Percentiles rank a stretch among this genome's conserved stretches.
Evolutionary conservation across 2,888 invertebrate genomes (phyloP).

Genomic region (Strigamia transsilvanica): DNA sequence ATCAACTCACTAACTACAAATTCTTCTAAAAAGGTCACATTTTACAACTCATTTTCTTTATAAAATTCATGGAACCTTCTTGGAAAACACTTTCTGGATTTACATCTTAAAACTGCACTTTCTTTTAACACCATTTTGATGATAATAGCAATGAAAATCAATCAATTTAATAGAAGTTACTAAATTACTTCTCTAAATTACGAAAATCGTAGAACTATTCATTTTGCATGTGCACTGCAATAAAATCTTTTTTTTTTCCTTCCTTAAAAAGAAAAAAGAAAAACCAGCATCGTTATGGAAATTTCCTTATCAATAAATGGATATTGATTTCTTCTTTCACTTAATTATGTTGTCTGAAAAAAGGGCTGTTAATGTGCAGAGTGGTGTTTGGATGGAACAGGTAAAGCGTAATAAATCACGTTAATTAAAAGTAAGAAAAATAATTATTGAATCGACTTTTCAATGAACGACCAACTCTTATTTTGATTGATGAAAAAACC

Average conservation of each 20-base stretch:
- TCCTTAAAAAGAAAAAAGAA: neutral
- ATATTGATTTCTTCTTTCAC: conserved; percentile 24
- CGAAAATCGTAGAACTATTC: neutral
- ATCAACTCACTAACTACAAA: too few relatives aligned
- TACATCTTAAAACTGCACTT: too few relatives aligned
- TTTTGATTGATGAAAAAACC: conserved; percentile 21
- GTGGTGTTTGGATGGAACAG: conserved; percentile 21
- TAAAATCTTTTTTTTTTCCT: neutral
- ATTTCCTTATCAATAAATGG: conserved; percentile 22
- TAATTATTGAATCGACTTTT: conserved; percentile 30
- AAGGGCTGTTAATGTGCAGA: conserved; percentile 21
- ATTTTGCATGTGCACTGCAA: neutral
- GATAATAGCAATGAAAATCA: neutral
- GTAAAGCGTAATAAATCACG: conserved; percentile 21
- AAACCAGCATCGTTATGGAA: conserved; percentile 19
- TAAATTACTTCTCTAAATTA: neutral
- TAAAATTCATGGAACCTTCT: too few relatives aligned
- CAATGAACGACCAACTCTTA: conserved; percentile 17
- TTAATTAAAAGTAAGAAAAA: conserved; percentile 23
- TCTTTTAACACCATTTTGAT: neutral
- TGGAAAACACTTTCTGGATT: too few relatives aligned
- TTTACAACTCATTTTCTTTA: too few relatives aligned
- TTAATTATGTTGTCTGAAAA: conserved; percentile 29
- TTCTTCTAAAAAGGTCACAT: too few relatives aligned
- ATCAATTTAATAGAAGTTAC: neutral